phyloP scores from a whole-genome alignment of 2,888 invertebrate species.

The Drosophila tanythrix region DNA sequence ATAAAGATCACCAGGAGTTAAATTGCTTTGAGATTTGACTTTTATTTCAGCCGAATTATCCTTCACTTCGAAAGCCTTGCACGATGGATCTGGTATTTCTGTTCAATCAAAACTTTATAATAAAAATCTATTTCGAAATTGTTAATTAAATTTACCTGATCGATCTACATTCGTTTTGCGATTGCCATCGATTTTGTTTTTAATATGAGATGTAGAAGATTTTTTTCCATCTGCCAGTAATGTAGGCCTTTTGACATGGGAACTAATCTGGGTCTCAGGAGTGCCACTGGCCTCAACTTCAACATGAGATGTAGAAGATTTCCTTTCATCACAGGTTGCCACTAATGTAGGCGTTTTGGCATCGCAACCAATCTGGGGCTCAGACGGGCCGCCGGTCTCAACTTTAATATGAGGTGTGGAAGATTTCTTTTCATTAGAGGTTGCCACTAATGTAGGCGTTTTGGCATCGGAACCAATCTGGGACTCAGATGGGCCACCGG shows the following conservation, averaged over 20 bases:
- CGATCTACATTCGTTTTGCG: background rate
- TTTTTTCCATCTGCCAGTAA: background rate
- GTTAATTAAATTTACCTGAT: background rate
- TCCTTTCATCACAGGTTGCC: background rate
- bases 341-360: too few species aligned
- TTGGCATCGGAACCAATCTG: background rate
- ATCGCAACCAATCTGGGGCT: background rate
- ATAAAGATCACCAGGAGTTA: conserved; percentile 23
- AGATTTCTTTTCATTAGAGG: background rate
- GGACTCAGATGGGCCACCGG: background rate
- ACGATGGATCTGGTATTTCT: background rate
- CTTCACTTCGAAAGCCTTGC: background rate
- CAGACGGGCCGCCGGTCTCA: background rate
- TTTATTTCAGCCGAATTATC: background rate
- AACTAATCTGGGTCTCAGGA: background rate
- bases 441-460: background rate
- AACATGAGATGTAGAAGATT: background rate
- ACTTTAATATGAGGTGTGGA: background rate
- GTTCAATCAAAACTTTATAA: background rate
- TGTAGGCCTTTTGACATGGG: too few species aligned
- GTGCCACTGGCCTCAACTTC: background rate
- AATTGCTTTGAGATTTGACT: background rate
- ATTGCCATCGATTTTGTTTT: background rate
- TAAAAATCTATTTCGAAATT: background rate
- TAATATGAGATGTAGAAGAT: background rate